These are phyloP conservation scores for Rhodinocichla rosea DNA, from an alignment of 2,113 vertebrate genomes.

Conservation along the genomic window DNA sequence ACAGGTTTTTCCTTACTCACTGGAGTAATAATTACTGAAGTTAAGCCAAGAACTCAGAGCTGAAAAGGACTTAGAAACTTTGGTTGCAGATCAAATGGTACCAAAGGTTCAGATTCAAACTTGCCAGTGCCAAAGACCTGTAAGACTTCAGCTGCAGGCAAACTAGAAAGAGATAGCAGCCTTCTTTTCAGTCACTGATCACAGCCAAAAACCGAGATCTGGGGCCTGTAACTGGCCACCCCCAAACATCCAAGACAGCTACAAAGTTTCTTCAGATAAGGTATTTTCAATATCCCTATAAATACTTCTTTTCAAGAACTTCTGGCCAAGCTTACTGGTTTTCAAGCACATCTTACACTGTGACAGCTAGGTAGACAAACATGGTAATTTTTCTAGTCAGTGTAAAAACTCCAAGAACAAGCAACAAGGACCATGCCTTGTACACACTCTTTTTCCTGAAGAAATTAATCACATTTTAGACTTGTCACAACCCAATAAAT, in stretches of 20 bases:
- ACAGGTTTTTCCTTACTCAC: background rate
- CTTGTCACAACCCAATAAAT: background rate
- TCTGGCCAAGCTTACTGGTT: background rate
- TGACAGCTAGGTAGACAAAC: background rate
- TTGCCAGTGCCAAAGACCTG: background rate
- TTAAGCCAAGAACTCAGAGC: background rate
- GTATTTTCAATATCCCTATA: background rate
- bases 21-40: background rate
- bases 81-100: background rate
- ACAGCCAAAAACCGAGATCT: background rate
- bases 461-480: background rate
- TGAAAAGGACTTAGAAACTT: background rate
- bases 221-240: background rate
- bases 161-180: background rate
- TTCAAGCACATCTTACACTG: background rate
- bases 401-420: background rate
- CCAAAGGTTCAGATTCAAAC: background rate
- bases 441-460: background rate
- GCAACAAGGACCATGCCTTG: rapidly evolving
- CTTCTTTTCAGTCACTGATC: background rate
- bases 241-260: background rate
- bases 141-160: background rate
- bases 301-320: background rate
- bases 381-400: background rate
- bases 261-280: background rate